phyloP scores from a whole-genome alignment of 1,140 invertebrate genomes.

The Brachionus asplanchnoidis region DNA sequence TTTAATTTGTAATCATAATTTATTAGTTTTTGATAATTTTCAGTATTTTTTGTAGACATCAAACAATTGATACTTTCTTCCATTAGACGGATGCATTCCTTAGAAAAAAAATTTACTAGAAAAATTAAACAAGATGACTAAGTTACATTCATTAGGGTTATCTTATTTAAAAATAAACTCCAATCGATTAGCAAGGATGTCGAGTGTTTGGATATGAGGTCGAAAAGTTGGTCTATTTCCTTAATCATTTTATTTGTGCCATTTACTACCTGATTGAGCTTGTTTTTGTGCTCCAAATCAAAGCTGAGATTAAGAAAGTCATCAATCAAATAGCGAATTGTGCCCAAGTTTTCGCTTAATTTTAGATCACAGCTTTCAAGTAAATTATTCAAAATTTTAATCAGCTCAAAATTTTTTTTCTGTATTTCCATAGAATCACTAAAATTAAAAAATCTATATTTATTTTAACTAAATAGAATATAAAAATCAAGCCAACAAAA shows the following conservation, averaged over 20 bases:
- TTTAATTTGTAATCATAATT: not conserved
- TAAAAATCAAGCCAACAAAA: no score
- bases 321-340: not conserved
- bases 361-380: conserved; percentile 14
- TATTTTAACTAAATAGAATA: not conserved
- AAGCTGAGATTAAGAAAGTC: not conserved
- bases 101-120: not conserved
- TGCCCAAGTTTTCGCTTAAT: not conserved
- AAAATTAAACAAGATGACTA: not conserved
- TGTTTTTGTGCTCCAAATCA: not conserved
- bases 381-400: not conserved
- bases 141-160: not conserved
- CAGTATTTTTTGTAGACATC: not conserved
- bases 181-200: not conserved
- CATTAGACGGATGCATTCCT: conserved; percentile 9
- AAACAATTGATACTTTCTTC: not conserved
- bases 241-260: not conserved
- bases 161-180: not conserved
- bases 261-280: not conserved
- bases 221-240: not conserved
- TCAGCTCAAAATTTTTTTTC: not conserved
- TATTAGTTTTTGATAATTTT: not conserved
- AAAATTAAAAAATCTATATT: not conserved
- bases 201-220: not conserved
- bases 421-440: not conserved